phyloP scores from a whole-genome alignment of 2,113 vertebrate species.

The Nettapus auritus region DNA sequence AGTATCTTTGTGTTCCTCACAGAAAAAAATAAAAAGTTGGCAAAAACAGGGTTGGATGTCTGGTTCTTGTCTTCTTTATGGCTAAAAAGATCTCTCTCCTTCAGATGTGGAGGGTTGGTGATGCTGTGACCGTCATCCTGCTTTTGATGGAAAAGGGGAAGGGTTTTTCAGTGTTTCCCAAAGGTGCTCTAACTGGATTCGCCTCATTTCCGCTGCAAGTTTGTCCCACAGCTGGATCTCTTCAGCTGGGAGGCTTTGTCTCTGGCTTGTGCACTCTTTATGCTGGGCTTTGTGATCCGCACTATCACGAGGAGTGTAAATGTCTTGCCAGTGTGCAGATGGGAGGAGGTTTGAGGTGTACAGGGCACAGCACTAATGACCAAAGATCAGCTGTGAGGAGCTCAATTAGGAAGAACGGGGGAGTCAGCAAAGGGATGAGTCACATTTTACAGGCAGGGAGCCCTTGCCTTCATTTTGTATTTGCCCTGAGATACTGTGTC shows the following conservation, averaged over 20 bases:
- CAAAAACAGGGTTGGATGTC: neutral
- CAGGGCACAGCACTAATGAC: neutral
- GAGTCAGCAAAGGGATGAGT: neutral
- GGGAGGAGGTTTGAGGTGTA: neutral
- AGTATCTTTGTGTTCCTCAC: neutral
- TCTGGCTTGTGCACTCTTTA: conserved; percentile 19
- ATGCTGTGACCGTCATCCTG: conserved; percentile 15
- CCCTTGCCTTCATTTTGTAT: neutral
- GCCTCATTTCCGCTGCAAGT: conserved; percentile 56
- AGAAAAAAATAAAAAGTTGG: neutral
- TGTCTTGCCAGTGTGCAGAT: neutral
- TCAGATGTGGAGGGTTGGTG: neutral
- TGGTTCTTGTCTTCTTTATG: conserved; percentile 9
- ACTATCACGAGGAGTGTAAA: neutral
- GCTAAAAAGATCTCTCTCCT: neutral
- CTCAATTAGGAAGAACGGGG: neutral
- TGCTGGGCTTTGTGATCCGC: neutral
- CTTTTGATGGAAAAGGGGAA: conserved; percentile 13
- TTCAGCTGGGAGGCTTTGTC: neutral
- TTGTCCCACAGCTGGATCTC: conserved; percentile 40
- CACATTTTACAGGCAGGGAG: neutral
- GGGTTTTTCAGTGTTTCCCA: conserved; percentile 37
- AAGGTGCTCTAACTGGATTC: conserved; percentile 58
- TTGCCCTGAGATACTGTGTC: neutral
- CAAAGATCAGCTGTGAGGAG: neutral